Evolutionary conservation across 2,888 invertebrate genomes (phyloP), one percentile per base, ranked within the genome.

Genomic region (Ashinkailepas kermadecensis): DNA sequence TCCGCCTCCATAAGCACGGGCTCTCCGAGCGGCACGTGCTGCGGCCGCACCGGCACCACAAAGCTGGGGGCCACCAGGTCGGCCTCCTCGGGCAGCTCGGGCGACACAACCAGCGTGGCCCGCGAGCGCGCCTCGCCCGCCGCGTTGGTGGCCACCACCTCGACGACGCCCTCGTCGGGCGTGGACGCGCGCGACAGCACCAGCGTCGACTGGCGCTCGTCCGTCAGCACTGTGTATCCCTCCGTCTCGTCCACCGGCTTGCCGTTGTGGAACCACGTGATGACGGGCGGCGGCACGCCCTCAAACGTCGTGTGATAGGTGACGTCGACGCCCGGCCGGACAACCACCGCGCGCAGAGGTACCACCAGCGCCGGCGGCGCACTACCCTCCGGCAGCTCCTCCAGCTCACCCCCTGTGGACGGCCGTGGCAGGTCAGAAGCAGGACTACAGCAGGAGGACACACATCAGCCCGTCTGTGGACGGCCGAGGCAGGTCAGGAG

Each of bases 111-210:
- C n/a, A 97, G 91, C 0, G 95, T 93, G 82, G 95, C 93, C 7
- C 93, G 93, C 64, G 94, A 92, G 86, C 93, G 92, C 2, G 93
- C 93, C 86, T 94, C 92, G 18, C 95, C 93, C 79, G 91, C 92
- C 83, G 91, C 90, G 88, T 94, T 94, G 85, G 92, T 90, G n/a
- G 94, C 92, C 57, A 92, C 89, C 21, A 95, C 92, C 89, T 96
- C 95, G 87, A 96, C 97, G 88, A 95, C 95, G 58, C 97, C 97
- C 81, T 89, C 87, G 79, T 78, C 57, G 57, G 57, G 78, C n/a
- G 57, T 57, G 23, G 56, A n/a, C 58, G 58, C 78, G 25, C 78
- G 58, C 23, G 78, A 23, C 13, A 78, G 56, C 78, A 78, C 78
- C 23, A 78, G 78, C 12, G 57, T 56, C 57, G 78, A 78, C 23